Percentiles rank a stretch among this genome's conserved stretches.
Conservation (phyloP, 2,888 invertebrate species). For the Drosophila picticornis region DNA sequence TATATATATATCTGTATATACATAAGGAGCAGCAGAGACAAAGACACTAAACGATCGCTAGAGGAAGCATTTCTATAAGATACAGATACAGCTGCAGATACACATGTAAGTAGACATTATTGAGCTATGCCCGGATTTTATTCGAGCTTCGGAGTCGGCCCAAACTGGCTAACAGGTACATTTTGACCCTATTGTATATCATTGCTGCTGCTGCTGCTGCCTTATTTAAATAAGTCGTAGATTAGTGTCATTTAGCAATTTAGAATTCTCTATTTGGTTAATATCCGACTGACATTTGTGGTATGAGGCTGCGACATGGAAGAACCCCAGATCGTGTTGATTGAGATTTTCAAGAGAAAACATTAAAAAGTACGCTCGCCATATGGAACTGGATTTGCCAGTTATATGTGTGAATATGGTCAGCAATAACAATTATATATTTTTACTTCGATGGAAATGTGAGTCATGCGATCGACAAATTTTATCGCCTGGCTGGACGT, state of each 20-base stretch:
- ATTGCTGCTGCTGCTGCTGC: not conserved
- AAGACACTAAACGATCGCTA: slow-evolving; percentile 20
- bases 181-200: slow-evolving; percentile 38
- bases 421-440: not conserved
- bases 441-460: not conserved
- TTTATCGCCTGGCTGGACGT: not conserved
- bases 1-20: not conserved
- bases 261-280: slow-evolving; percentile 48
- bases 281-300: slow-evolving; percentile 37
- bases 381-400: not conserved
- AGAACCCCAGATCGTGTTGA: slow-evolving; percentile 37
- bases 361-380: slow-evolving; percentile 1
- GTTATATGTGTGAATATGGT: not conserved
- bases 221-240: slow-evolving; percentile 75
- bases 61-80: slow-evolving; percentile 31
- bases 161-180: slow-evolving; percentile 59
- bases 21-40: slow-evolving; percentile 3
- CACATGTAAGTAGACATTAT: slow-evolving; percentile 20
- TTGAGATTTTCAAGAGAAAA: slow-evolving; percentile 45
- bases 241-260: slow-evolving; percentile 79
- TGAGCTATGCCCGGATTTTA: slow-evolving; percentile 32
- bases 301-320: slow-evolving; percentile 31
- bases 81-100: slow-evolving; percentile 29
- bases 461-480: slow-evolving; percentile 6
- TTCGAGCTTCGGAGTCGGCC: slow-evolving; percentile 13